A percentile compares a stretch with the other conserved stretches of the same genome.
Conservation (phyloP, 2,797 vertebrate species). For the Peromyscus melanophrys region DNA sequence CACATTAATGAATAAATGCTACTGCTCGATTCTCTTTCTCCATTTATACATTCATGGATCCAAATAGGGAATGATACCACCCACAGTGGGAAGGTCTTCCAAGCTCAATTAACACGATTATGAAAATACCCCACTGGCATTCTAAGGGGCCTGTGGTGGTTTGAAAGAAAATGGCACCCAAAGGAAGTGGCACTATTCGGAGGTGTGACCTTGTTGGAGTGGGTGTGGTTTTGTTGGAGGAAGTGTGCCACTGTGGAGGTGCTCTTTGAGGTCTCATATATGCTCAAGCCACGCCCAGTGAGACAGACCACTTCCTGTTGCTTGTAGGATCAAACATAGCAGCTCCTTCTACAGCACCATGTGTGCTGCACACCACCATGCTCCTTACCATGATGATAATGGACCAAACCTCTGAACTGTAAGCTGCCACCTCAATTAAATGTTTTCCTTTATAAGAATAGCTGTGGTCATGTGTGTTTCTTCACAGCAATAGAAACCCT, state of each 20-base stretch:
- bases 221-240: not conserved
- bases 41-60: rapidly evolving
- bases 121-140: not conserved
- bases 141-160: not conserved
- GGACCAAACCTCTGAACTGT: not conserved
- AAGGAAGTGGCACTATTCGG: not conserved
- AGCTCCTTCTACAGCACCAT: not conserved
- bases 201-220: not conserved
- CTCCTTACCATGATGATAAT: not conserved
- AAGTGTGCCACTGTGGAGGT: not conserved
- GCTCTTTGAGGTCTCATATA: not conserved
- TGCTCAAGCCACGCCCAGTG: not conserved
- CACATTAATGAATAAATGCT: not conserved
- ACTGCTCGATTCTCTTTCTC: not conserved
- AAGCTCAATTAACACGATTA: not conserved
- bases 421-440: not conserved
- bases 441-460: not conserved
- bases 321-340: not conserved
- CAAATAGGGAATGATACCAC: not conserved
- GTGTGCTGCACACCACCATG: not conserved
- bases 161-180: not conserved
- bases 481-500: not conserved
- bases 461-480: not conserved
- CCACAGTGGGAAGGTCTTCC: not conserved
- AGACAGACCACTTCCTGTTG: not conserved